A percentile compares a stretch with the other conserved stretches of the same genome.
These are phyloP conservation scores for Pygoscelis adeliae DNA, from an alignment of 2,113 vertebrate genomes.

Conservation along the genomic window DNA sequence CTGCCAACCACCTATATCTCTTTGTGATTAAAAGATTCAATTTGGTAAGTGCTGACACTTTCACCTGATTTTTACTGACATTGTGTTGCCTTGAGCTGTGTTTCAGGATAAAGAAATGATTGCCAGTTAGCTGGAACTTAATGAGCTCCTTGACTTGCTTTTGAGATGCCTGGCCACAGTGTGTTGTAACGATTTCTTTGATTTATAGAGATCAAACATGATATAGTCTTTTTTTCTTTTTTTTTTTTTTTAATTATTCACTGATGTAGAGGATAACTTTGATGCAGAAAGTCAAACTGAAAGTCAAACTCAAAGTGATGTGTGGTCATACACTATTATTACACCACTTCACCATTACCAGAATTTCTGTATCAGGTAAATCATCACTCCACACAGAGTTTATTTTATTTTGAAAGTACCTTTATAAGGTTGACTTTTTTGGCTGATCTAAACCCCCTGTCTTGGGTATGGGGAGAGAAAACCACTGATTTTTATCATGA, in stretches of 20 bases:
- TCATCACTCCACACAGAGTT: neutral
- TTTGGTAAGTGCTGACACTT: neutral
- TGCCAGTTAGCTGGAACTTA: neutral
- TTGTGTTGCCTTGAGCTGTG: neutral
- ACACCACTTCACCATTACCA: neutral
- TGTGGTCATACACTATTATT: neutral
- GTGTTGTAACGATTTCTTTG: neutral
- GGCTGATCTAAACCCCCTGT: neutral
- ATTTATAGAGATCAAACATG: constrained; percentile 16
- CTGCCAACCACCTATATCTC: neutral
- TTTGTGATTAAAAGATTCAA: neutral
- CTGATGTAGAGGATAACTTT: neutral
- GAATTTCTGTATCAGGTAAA: neutral
- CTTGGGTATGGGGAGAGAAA: neutral
- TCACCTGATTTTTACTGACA: neutral
- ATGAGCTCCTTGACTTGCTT: neutral
- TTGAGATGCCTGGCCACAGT: neutral
- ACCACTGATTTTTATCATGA: neutral
- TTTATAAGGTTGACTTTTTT: neutral
- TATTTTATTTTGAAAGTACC: neutral
- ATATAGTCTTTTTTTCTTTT: neutral
- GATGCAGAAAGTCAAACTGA: constrained; percentile 2
- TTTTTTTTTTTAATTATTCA: neutral
- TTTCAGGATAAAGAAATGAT: neutral
- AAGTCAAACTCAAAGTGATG: neutral